Base-by-base conservation (phyloP, 2,113 vertebrate genomes). In the Thalassarche chlororhynchos region DNA sequence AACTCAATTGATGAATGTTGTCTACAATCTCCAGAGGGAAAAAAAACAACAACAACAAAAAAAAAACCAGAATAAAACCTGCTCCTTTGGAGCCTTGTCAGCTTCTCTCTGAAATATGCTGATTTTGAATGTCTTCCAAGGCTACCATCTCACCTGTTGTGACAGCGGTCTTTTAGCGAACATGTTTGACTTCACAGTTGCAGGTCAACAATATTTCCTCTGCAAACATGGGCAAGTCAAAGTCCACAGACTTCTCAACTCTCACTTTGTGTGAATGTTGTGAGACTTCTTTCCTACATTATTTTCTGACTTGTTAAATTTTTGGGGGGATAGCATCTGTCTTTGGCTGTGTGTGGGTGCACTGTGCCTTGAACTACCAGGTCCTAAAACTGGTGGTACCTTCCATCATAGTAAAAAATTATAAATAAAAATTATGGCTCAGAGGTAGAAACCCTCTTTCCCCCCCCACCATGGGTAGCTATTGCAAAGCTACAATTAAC, bases 401-500 rank as follows among this genome's bases (percentile, higher is more conserved):
- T 74, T 64, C 51, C 82, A 44, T 65, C 40, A 36, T 2, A 60
- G 34, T 11, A 58, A 90, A 84, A 85, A 82, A 65, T 29, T 52
- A 55, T 11, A 72, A 84, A 83, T 74, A 62, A 49, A 82, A 88
- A 60, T n/a, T 68, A 42, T 16, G 87, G 47, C 77, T 93, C 77
- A 84, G 76, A 90, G 55, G 34, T 71, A 74, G 57, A 84, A 92
- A 61, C 1, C 3, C 20, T n/a, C 10, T 29, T 17, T 15, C 14
- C 13, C 23, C 64, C 71, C 55, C 87, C 71, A 60, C 38, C 38
- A 38, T 84, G 87, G 77, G 54, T 40, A 91, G 77, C 49, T 92
- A 87, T 10, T 91, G 86, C 77, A 89, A 87, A 91, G 87, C 31
- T 85, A 89, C 80, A 95, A 82, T 96, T 92, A 96, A 91, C 57